Evolutionary conservation across 2,888 invertebrate genomes (phyloP).

Genomic region (Leucoma salicis): DNA sequence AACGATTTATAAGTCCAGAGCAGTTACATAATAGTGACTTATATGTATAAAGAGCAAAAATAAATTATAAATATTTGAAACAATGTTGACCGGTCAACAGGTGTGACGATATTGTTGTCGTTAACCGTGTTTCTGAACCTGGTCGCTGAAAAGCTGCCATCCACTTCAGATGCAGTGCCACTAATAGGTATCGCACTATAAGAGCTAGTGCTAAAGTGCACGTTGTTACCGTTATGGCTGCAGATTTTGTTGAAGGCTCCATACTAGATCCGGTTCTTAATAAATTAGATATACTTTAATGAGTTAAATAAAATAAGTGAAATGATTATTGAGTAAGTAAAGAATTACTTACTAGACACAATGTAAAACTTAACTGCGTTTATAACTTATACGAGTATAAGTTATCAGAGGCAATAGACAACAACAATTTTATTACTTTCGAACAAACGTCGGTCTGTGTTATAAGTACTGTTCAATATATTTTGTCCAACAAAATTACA

Average conservation of each 20-base stretch:
- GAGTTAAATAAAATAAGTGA: too few relatives aligned
- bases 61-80: too few relatives aligned
- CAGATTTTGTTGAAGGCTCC: neutral
- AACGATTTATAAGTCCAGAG: too few relatives aligned
- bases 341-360: too few relatives aligned
- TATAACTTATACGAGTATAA: neutral
- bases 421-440: too few relatives aligned
- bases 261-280: neutral
- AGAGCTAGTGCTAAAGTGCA: conserved; percentile 32
- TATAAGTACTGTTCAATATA: neutral
- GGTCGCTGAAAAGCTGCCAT: conserved; percentile 98
- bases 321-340: too few relatives aligned
- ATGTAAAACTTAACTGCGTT: neutral
- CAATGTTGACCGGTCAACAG: conserved; percentile 83
- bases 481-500: conserved; percentile 29
- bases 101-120: conserved; percentile 97
- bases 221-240: conserved; percentile 36
- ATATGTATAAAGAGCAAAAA: too few relatives aligned
- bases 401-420: neutral
- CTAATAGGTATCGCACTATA: conserved; percentile 85
- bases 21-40: too few relatives aligned
- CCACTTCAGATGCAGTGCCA: conserved; percentile 91
- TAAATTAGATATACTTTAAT: too few relatives aligned
- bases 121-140: conserved; percentile 99
- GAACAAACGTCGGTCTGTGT: too few relatives aligned